Evolutionary conservation across 2,888 invertebrate species (phyloP), one percentile per base, ranked within the genome.

Genomic region (Axea sp.): DNA sequence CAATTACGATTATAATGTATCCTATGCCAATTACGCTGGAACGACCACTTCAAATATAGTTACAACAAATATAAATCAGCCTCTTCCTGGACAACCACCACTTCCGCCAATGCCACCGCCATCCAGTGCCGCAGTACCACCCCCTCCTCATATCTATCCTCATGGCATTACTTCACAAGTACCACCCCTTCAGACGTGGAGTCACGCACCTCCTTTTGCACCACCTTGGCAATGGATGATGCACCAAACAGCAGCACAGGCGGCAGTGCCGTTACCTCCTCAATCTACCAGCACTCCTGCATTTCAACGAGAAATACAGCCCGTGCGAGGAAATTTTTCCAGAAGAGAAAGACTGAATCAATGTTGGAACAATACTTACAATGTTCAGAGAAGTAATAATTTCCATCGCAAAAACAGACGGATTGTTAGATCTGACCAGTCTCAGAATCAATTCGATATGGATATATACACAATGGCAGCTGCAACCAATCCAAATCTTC

Each of bases 61-160:
- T 0, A 73, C 83, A 3, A 78, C 84, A 3, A 77, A 78, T 22
- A 77, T 81, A 2, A 82, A 82, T 35, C 86, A 86, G 57, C 87
- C 87, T 0, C 73, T 87, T 28, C 87, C 87, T 0, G 87, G 87
- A 4, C 87, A 87, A 62, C 87, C 87, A 6, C 87, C 87, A 0
- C 75, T 87, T 49, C 87, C 87, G 19, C 86, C 86, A 5, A 87
- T 87, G 87, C 87, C 87, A 19, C 87, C 87, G 2, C 87, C 87
- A 3, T 79, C 85, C 0, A 82, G 76, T 1, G 79, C 85, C 9
- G 78, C 83, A 6, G 76, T 77, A 5, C 81, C 81, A 14, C 81
- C 81, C 2, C 87, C 87, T 8, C 83, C 84, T 6, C 82, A 84
- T 1, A 83, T 84, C 2, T 84, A 83, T 19, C 79, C 86, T 17